Conservation (phyloP, 2,888 invertebrate species). For the Tetrapedia diversipes region DNA sequence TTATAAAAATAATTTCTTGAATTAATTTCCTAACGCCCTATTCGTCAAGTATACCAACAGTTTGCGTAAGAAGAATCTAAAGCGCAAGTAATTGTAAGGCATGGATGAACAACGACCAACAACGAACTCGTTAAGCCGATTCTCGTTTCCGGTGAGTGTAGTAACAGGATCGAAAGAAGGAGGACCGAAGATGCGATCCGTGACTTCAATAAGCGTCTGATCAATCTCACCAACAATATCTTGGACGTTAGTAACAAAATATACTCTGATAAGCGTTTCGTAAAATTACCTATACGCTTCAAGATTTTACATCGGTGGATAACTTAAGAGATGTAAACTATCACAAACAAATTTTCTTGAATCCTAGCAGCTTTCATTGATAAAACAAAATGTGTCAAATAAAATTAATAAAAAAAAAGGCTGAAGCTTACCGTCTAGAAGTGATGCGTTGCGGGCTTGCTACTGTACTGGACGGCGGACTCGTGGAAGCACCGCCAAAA, state of each 20-base stretch:
- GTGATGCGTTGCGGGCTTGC: slow-evolving; percentile 74
- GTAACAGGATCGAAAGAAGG: slow-evolving; percentile 25
- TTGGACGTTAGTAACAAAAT: not conserved
- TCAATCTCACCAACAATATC: not conserved
- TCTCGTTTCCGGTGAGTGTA: slow-evolving; percentile 54
- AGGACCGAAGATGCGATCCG: slow-evolving; percentile 6
- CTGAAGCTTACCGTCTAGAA: slow-evolving; percentile 67
- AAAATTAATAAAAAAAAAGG: not conserved
- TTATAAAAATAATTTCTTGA: slow-evolving; percentile 18
- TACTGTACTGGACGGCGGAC: slow-evolving; percentile 72
- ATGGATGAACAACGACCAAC: slow-evolving; percentile 50
- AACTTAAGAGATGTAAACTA: too few species aligned
- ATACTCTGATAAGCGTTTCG: not conserved
- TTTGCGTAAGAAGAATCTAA: slow-evolving; percentile 51
- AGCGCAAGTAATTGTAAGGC: slow-evolving; percentile 46
- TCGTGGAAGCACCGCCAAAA: slow-evolving; percentile 68
- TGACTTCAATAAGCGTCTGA: not conserved
- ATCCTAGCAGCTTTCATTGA: not conserved
- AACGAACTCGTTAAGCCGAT: slow-evolving; percentile 52
- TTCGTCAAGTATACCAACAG: slow-evolving; percentile 38
- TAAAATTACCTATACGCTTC: not conserved
- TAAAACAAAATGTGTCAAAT: not conserved
- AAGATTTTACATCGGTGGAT: too few species aligned
- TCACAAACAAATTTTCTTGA: not conserved
- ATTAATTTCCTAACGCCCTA: slow-evolving; percentile 41